Evolutionary conservation across 2,113 vertebrate species (phyloP).

Genomic region (Myotis lucifugus): DNA sequence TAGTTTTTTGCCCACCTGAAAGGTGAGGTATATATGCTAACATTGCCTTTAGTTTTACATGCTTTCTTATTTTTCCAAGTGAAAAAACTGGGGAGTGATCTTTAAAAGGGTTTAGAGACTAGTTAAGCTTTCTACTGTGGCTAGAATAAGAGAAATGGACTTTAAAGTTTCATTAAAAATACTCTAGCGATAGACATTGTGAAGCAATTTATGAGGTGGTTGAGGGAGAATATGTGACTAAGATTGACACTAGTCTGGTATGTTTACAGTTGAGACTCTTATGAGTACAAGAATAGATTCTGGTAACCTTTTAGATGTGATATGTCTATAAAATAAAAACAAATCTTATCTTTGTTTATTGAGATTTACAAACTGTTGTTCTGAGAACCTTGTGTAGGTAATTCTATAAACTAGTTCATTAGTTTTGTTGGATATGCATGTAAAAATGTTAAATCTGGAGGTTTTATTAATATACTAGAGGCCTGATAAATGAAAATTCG

Average conservation of each 20-base stretch:
- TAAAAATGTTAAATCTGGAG: constrained; percentile 47
- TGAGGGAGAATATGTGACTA: neutral
- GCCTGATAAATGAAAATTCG: too few species aligned
- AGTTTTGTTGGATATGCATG: neutral
- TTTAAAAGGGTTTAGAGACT: neutral
- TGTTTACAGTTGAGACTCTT: neutral
- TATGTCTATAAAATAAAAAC: neutral
- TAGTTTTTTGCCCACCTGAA: neutral
- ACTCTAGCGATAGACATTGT: neutral
- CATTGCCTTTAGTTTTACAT: constrained; percentile 32
- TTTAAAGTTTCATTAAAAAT: neutral
- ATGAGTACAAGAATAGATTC: neutral
- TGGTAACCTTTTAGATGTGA: neutral
- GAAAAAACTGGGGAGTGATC: neutral
- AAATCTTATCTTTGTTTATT: constrained; percentile 9
- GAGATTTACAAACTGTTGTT: neutral
- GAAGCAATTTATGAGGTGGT: neutral
- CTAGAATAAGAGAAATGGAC: neutral
- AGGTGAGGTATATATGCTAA: neutral
- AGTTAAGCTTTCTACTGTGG: neutral
- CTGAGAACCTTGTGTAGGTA: constrained; percentile 10
- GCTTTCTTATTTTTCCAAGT: neutral
- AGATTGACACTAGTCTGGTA: neutral
- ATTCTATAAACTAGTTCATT: neutral
- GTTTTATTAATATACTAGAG: neutral